Base-by-base conservation (phyloP, 2,113 vertebrate species). In the Clinocottus analis region DNA sequence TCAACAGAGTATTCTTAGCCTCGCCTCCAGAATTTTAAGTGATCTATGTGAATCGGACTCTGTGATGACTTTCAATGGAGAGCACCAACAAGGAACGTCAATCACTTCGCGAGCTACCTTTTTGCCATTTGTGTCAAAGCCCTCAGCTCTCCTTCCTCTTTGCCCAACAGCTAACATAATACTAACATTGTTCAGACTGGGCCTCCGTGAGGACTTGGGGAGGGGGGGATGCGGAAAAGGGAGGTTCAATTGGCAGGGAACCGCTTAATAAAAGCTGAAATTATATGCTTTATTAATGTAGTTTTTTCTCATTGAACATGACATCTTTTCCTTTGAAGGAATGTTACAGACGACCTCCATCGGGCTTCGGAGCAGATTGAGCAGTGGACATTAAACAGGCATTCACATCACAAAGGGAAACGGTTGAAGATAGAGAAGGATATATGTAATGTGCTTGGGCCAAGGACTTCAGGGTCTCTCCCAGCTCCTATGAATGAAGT, bases 11-110 rank as follows among this genome's bases (percentile, higher is more conserved):
- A 79, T 91, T 89, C 88, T 85, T 53, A 70, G 85, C 74, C 72
- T 29, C 49, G 66, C 86, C 88, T 86, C 82, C 76, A 85, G 93
- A 94, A 94, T 94, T 87, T 91, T 90, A 94, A 94, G 91, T 87
- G 90, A 93, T 86, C 85, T 80, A 67, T 88, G 89, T 93, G 93
- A 95, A 93, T 88, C 60, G 29, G 80, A 82, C 85, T 85, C 88
- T 92, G 88, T 91, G 85, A 86, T 84, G 81, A 79, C 85, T 90
- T 85, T 90, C 83, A 86, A 91, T 90, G 76, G 89, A 51, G 61
- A 41, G 66, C 43, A 84, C 89, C 81, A 88, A 89, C 69, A 84
- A 82, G 85, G 77, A 87, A 80, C 84, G 83, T 91, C 89, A 92
- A 91, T 93, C 90, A 90, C 71, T 85, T 91, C 69, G 70, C 79